phyloP scores from a whole-genome alignment of 2,797 vertebrate genomes.

The Numenius phaeopus region DNA sequence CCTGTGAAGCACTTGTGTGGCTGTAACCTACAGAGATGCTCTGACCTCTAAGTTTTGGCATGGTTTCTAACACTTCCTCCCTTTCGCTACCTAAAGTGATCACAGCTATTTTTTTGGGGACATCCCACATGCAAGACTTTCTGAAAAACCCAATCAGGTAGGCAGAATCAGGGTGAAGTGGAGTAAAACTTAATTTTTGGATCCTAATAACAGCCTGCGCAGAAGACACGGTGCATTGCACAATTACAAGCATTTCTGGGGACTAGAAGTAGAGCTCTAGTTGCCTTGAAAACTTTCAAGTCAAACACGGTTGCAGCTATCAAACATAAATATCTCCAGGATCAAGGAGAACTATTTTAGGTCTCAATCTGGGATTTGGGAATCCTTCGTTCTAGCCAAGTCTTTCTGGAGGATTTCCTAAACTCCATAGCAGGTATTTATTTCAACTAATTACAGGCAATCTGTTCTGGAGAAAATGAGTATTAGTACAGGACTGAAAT shows the following conservation, averaged over 20 bases:
- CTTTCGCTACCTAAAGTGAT: neutral
- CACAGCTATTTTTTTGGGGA: neutral
- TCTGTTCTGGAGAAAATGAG: constrained; percentile 47
- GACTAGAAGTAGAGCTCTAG: neutral
- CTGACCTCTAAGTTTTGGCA: neutral
- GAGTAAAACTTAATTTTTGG: neutral
- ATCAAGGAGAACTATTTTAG: neutral
- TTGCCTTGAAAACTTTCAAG: neutral
- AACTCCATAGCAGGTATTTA: constrained; percentile 38
- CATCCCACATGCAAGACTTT: neutral
- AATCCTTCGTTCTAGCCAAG: constrained; percentile 17
- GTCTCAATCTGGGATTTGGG: neutral
- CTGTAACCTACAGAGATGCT: neutral
- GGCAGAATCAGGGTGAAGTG: neutral
- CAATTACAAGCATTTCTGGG: neutral
- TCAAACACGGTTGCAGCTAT: neutral
- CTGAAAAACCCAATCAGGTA: rapidly evolving
- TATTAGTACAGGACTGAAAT: neutral
- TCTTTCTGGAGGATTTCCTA: constrained; percentile 50
- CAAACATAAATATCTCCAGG: neutral
- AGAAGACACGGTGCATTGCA: neutral
- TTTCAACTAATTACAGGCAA: constrained; percentile 56
- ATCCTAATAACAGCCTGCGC: neutral
- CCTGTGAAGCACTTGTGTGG: neutral
- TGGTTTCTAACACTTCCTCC: neutral